phyloP scores from a whole-genome alignment of 2,888 invertebrate species.

The Danaus chrysippus region DNA sequence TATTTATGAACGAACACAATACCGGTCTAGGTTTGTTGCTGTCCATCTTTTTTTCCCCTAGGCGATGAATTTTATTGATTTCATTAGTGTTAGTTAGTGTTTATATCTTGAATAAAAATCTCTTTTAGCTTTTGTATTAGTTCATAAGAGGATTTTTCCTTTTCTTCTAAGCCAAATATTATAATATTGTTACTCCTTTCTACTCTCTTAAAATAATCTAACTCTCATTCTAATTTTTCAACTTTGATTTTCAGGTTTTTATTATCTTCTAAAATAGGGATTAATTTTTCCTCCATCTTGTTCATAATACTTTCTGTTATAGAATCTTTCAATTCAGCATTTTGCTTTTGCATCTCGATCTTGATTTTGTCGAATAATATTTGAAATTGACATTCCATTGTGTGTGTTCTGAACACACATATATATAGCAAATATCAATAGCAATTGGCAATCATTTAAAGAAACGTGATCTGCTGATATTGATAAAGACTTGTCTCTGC shows the following conservation, averaged over 20 bases:
- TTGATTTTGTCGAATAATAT: neutral
- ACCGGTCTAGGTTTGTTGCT: slow-evolving; percentile 21
- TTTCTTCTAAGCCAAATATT: slow-evolving; percentile 31
- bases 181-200: slow-evolving; percentile 32
- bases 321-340: neutral
- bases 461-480: too few species aligned
- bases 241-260: slow-evolving; percentile 34
- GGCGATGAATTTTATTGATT: slow-evolving; percentile 31
- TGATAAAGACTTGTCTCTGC: too few species aligned
- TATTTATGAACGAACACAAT: slow-evolving; percentile 24
- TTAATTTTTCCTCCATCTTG: slow-evolving; percentile 35
- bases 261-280: slow-evolving; percentile 35
- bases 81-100: slow-evolving; percentile 32
- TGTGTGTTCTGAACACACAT: too few species aligned
- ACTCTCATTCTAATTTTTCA: slow-evolving; percentile 32
- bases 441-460: too few species aligned
- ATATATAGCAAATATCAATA: too few species aligned
- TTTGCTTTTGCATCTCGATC: neutral
- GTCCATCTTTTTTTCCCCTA: slow-evolving; percentile 22
- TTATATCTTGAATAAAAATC: slow-evolving; percentile 27
- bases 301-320: slow-evolving; percentile 5
- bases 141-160: slow-evolving; percentile 28
- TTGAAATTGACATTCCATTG: slow-evolving; percentile 1
- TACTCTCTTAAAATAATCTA: slow-evolving; percentile 31
- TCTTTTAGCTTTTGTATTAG: slow-evolving; percentile 28